Percentiles rank a stretch among this genome's conserved stretches.
phyloP scores from a whole-genome alignment of 2,888 invertebrate genomes.

The Perithous albicinctus region DNA sequence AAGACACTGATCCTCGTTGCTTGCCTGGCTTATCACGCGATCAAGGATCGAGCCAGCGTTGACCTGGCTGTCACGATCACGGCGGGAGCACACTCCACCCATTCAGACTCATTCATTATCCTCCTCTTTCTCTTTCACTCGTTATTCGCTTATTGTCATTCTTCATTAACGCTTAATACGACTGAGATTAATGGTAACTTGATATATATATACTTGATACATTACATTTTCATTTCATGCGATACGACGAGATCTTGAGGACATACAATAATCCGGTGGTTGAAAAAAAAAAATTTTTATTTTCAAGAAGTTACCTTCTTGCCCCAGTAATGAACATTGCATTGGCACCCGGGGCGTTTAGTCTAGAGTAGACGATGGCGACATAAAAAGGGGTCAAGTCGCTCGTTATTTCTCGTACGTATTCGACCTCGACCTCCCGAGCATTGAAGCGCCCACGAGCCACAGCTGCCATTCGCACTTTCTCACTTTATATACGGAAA shows the following conservation, averaged over 20 bases:
- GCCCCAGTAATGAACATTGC: conserved; percentile 8
- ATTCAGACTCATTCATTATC: conserved; percentile 79
- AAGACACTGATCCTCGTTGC: conserved; percentile 94
- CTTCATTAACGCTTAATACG: conserved; percentile 1
- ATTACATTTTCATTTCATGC: not conserved
- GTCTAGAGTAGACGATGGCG: not conserved
- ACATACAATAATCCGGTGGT: not conserved
- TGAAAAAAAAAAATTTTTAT: no score
- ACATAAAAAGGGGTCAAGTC: conserved; percentile 55
- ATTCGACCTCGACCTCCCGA: conserved; percentile 53
- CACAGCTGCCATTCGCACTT: conserved; percentile 60
- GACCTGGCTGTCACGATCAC: conserved; percentile 82
- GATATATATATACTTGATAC: no score
- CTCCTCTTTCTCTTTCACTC: conserved; percentile 19
- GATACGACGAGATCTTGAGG: no score
- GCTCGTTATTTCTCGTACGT: conserved; percentile 63
- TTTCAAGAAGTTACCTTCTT: conserved; percentile 8
- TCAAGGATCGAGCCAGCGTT: conserved; percentile 93
- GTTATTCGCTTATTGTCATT: conserved; percentile 7
- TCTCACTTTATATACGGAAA: not conserved
- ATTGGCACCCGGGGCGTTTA: conserved; percentile 33
- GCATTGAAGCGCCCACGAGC: conserved; percentile 41
- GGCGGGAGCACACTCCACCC: conserved; percentile 83
- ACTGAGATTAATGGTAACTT: not conserved
- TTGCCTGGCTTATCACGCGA: conserved; percentile 95